A percentile compares a stretch with the other conserved stretches of the same genome.
These are phyloP conservation scores for Pogonocherus hispidulus DNA, from an alignment of 2,888 invertebrate genomes.

Conservation along the genomic window DNA sequence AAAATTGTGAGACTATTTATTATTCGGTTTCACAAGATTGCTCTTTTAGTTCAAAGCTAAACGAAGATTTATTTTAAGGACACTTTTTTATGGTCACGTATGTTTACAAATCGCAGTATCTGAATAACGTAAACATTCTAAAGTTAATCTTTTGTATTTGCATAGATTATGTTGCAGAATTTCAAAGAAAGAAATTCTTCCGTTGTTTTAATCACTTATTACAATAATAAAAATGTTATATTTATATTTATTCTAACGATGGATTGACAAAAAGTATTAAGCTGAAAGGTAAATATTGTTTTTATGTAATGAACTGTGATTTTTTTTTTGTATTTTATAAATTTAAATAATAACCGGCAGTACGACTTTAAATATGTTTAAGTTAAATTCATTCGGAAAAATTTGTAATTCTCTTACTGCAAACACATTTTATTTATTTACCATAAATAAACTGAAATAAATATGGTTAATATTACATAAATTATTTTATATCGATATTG, in stretches of 20 bases:
- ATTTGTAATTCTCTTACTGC: no score
- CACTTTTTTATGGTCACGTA: slow-evolving; percentile 6
- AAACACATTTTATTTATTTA: no score
- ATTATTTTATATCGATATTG: no score
- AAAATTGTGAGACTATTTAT: slow-evolving; percentile 33
- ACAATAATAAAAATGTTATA: not conserved
- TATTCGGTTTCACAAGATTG: slow-evolving; percentile 30
- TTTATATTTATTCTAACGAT: not conserved
- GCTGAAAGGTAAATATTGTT: not conserved
- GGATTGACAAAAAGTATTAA: no score
- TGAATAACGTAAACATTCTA: not conserved
- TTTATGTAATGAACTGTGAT: no score
- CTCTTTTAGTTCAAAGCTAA: slow-evolving; percentile 38
- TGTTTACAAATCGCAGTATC: slow-evolving; percentile 5
- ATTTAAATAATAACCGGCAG: no score
- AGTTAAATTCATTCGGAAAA: no score
- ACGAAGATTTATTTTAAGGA: slow-evolving; percentile 28
- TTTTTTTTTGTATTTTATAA: no score
- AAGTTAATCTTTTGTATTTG: not conserved
- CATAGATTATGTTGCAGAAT: not conserved
- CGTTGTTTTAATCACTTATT: not conserved
- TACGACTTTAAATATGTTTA: no score
- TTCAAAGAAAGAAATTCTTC: not conserved
- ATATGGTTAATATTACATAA: no score
- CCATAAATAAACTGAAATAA: no score